These are phyloP conservation scores for Tortricodes alternella DNA, from an alignment of 2,888 invertebrate species.

Conservation along the genomic window DNA sequence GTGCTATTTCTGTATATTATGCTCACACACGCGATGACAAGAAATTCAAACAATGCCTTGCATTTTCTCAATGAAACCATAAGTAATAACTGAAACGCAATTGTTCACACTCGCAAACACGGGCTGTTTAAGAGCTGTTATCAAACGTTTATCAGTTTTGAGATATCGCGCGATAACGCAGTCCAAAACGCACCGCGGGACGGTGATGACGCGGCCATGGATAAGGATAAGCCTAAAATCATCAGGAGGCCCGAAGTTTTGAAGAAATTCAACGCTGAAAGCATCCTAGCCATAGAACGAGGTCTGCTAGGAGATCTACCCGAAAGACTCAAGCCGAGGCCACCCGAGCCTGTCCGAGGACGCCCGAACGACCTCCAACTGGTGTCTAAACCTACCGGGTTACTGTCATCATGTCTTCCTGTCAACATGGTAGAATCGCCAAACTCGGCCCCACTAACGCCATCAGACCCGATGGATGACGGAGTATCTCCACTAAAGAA, in stretches of 20 bases:
- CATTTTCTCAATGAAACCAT: constrained; percentile 26
- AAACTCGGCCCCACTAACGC: constrained; percentile 46
- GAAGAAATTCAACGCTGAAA: constrained; percentile 69
- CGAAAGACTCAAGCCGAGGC: constrained; percentile 63
- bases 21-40: constrained; percentile 14
- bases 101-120: constrained; percentile 21
- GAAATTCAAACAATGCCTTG: constrained; percentile 8
- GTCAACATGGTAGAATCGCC: constrained; percentile 60
- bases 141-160: constrained; percentile 60
- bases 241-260: constrained; percentile 64
- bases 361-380: constrained; percentile 60
- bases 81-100: constrained; percentile 24
- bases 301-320: constrained; percentile 71
- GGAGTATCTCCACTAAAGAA: constrained; percentile 63
- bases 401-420: constrained; percentile 67
- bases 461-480: constrained; percentile 53
- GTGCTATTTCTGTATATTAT: too few species aligned
- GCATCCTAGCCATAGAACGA: constrained; percentile 65
- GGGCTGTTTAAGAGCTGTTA: constrained; percentile 41
- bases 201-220: constrained; percentile 69
- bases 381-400: constrained; percentile 72
- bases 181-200: constrained; percentile 58
- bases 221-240: constrained; percentile 59
- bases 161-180: constrained; percentile 63
- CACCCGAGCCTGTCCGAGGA: constrained; percentile 54